Percentiles rank a stretch among this genome's conserved stretches.
Evolutionary conservation across 2,113 vertebrate genomes (phyloP).

Genomic region (Marcusenius ussheri): DNA sequence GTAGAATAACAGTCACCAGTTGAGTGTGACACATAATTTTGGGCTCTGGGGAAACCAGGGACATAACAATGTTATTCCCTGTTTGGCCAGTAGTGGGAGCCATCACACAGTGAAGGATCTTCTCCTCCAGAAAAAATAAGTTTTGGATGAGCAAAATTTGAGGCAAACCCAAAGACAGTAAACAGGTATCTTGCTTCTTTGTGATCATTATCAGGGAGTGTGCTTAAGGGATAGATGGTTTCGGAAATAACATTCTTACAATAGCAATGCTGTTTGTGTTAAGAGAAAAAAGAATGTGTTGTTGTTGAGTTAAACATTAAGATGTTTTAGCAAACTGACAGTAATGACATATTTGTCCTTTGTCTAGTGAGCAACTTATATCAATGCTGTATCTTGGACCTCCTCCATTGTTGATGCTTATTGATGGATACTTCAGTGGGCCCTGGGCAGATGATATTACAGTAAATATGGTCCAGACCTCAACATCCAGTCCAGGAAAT

Average conservation of each 20-base stretch:
- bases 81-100: constrained; percentile 34
- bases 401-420: neutral
- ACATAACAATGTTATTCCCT: constrained; percentile 53
- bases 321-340: neutral
- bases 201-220: neutral
- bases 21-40: constrained; percentile 28
- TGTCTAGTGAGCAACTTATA: neutral
- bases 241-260: neutral
- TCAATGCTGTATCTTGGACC: neutral
- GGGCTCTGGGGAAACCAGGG: constrained; percentile 46
- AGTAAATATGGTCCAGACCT: neutral
- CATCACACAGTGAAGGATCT: constrained; percentile 49
- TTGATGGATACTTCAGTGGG: neutral
- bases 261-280: neutral
- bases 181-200: neutral
- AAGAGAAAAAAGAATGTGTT: neutral
- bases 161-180: neutral
- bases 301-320: neutral
- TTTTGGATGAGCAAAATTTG: constrained; percentile 17
- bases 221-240: neutral
- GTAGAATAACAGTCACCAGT: constrained; percentile 38
- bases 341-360: neutral
- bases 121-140: constrained; percentile 42
- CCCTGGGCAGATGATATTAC: neutral
- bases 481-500: neutral